Evolutionary conservation across 2,888 invertebrate genomes (phyloP), one percentile per base, ranked within the genome.

Genomic region (Cantharis flavilabris): DNA sequence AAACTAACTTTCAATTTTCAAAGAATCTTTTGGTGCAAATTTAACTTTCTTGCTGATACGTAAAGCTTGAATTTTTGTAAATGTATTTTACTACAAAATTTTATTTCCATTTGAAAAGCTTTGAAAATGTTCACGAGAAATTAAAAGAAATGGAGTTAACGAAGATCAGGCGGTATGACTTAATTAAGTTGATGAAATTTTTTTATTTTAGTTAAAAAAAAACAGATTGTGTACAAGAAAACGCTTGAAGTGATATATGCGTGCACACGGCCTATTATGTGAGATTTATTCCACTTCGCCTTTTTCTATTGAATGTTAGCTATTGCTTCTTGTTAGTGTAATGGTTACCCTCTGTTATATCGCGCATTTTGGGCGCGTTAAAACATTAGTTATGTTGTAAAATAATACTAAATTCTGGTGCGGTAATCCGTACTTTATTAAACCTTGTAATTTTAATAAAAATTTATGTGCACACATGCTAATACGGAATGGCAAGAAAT

Each of bases 281-380:
- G 18, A 67, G 65, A 67, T 67, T 67, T 67, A 67, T 67, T 67
- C 26, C 26, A 67, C 65, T 67, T 67, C 65, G 65, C 65, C 65
- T 67, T 67, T 67, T 67, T 67, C 65, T 67, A 67, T 67, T 67
- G 65, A 67, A 20, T 67, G 65, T 67, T 67, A 67, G 65, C 65
- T 67, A 67, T 67, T 67, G 65, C 65, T 67, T 67, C 65, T 67
- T 67, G 65, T 67, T 67, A 67, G 65, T 18, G 65, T 67, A 67
- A 67, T 67, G 65, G 65, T 67, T 67, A 67, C 18, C 65, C 65
- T 67, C 20, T 23, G 65, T 67, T 67, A 67, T 67, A 67, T 67
- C 26, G 65, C 65, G 65, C 65, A 67, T 26, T 26, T 67, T 23
- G n/a, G 65, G 65, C 26, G 65, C 65, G 20, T 67, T 67, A 67